Conservation (phyloP, 2,797 vertebrate species). For the Staurois parvus region DNA sequence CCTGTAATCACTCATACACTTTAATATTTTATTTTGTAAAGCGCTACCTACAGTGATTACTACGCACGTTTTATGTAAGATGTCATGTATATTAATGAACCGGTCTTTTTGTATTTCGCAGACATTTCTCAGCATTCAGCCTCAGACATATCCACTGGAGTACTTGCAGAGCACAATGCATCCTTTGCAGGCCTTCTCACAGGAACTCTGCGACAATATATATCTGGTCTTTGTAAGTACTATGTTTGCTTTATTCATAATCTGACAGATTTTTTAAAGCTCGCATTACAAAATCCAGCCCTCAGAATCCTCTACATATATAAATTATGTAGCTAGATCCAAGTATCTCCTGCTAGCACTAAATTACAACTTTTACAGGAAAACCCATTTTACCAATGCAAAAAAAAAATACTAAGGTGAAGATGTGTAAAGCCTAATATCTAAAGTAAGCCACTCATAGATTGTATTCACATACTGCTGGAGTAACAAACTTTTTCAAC, state of each 20-base stretch:
- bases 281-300: not conserved
- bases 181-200: conserved; percentile 77
- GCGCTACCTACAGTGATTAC: not conserved
- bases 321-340: too few relatives aligned
- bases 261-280: not conserved
- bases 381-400: too few relatives aligned
- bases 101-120: conserved; percentile 62
- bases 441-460: too few relatives aligned
- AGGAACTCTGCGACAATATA: conserved; percentile 77
- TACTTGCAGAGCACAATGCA: conserved; percentile 74
- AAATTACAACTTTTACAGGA: too few relatives aligned
- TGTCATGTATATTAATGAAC: too few relatives aligned
- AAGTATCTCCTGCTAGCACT: too few relatives aligned
- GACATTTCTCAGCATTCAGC: conserved; percentile 80
- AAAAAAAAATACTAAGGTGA: too few relatives aligned
- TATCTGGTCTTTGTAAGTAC: conserved; percentile 89
- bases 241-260: not conserved
- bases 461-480: too few relatives aligned
- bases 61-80: not conserved
- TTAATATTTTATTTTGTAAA: too few relatives aligned
- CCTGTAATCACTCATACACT: too few relatives aligned
- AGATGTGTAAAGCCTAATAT: too few relatives aligned
- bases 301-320: not conserved
- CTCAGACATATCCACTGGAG: conserved; percentile 82
- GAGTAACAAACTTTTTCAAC: too few relatives aligned